Evolutionary conservation across 2,888 invertebrate species (phyloP), one percentile per base, ranked within the genome.

Genomic region (Heterodera filipjevi): DNA sequence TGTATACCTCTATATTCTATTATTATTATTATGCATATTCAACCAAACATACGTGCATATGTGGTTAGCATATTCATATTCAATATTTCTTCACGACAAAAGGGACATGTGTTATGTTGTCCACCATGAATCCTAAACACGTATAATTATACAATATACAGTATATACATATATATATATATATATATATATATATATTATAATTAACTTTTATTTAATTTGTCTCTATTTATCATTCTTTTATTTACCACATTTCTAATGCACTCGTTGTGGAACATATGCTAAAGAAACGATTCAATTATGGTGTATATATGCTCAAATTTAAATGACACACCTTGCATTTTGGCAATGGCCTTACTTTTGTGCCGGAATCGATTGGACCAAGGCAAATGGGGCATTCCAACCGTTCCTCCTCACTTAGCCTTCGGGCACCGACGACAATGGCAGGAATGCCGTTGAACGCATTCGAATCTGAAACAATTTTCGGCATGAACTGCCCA

Each of bases 241-340:
- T 59, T 59, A 12, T 12, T 59, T 59, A 59, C 59, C 59, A 59
- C 59, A 59, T 59, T 59, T 59, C 59, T n/a, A 22, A 59, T 59
- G 59, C 59, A 59, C 1, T 59, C 59, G 27, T n/a, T 59, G 59
- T 59, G 59, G 59, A 59, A 59, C n/a, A n/a, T 27, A 27, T 59
- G 59, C 59, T 59, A 27, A 53, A 53, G 5, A 22, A 5, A 53
- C 6, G 16, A 6, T 53, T 53, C n/a, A 53, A 16, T 53, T 39
- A 39, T 19, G 14, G 22, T 14, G 22, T 53, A 3, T 3, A n/a
- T n/a, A n/a, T n/a, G n/a, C n/a, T n/a, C n/a, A n/a, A 49, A 49
- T 49, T 49, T 14, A 49, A 19, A 49, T 19, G 16, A 14, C 16
- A 49, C 49, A 59, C 59, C 59, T 59, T 59, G n/a, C 59, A 59